Evolutionary conservation across 2,888 invertebrate genomes (phyloP).

Genomic region (Diplolepis rosae): DNA sequence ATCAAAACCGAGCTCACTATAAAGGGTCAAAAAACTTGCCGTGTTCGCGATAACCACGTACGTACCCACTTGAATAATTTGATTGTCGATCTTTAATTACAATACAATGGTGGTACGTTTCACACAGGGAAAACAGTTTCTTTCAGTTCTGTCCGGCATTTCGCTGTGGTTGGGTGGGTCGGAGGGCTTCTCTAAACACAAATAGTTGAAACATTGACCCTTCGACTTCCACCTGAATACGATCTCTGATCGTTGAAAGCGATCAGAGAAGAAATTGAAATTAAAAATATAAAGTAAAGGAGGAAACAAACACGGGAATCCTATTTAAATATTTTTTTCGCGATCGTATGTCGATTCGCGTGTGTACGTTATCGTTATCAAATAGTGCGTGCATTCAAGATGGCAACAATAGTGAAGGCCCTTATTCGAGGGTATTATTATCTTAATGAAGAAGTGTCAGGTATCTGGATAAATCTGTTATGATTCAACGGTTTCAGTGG

Average conservation of each 20-base stretch:
- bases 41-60: conserved; percentile 6
- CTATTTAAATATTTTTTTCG: background rate
- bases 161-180: conserved; percentile 59
- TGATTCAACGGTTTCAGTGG: background rate
- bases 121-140: conserved; percentile 43
- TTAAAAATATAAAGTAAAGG: background rate
- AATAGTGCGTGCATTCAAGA: conserved; percentile 43
- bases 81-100: conserved; percentile 43
- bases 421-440: conserved; percentile 56
- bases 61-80: conserved; percentile 37
- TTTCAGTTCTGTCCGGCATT: conserved; percentile 58
- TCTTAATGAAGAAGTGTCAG: conserved; percentile 64
- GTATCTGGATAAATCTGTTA: conserved; percentile 47
- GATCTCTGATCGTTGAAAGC: background rate
- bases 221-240: background rate
- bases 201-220: conserved; percentile 5
- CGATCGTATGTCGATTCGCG: conserved; percentile 36
- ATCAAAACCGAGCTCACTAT: conserved; percentile 25
- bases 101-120: conserved; percentile 48
- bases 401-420: conserved; percentile 61
- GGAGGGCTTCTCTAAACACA: conserved; percentile 40
- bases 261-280: background rate
- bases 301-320: background rate
- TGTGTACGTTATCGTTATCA: conserved; percentile 21
- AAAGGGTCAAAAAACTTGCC: conserved; percentile 34